A percentile compares a stretch with the other conserved stretches of the same genome.
Evolutionary conservation across 2,113 vertebrate genomes (phyloP).

Genomic region (Anoura caudifer): DNA sequence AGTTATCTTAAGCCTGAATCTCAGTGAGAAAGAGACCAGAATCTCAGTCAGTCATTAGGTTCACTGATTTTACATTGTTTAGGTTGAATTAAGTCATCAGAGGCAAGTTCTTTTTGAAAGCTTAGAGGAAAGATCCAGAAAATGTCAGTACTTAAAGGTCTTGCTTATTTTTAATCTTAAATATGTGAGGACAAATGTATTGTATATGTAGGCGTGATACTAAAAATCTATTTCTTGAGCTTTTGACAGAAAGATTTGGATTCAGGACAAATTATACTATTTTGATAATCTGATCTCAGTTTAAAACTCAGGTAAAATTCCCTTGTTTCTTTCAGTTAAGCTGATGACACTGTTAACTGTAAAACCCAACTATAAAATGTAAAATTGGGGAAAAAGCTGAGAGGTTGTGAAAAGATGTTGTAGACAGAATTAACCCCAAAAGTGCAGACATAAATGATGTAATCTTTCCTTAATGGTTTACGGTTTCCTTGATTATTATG

Average conservation of each 20-base stretch:
- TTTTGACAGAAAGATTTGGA: constrained; percentile 45
- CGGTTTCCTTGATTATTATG: neutral
- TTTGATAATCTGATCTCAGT: constrained; percentile 40
- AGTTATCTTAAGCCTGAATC: neutral
- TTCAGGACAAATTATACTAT: neutral
- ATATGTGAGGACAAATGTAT: neutral
- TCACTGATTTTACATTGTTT: neutral
- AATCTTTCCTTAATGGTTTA: neutral
- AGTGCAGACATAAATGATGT: neutral
- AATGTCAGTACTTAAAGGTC: neutral
- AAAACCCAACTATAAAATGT: neutral
- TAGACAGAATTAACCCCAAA: neutral
- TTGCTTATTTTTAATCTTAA: constrained; percentile 26
- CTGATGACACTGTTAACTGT: neutral
- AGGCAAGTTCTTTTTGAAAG: neutral
- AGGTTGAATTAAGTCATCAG: neutral
- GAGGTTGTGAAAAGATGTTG: neutral
- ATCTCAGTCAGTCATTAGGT: neutral
- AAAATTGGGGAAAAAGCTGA: constrained; percentile 21
- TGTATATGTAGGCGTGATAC: neutral
- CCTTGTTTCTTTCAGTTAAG: constrained; percentile 15
- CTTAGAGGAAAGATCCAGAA: neutral
- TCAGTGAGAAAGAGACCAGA: neutral
- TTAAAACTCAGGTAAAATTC: constrained; percentile 48
- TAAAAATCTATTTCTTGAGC: neutral